These are phyloP conservation scores for Lasioglossum pauxillum DNA, from an alignment of 2,888 invertebrate genomes.

Conservation along the genomic window DNA sequence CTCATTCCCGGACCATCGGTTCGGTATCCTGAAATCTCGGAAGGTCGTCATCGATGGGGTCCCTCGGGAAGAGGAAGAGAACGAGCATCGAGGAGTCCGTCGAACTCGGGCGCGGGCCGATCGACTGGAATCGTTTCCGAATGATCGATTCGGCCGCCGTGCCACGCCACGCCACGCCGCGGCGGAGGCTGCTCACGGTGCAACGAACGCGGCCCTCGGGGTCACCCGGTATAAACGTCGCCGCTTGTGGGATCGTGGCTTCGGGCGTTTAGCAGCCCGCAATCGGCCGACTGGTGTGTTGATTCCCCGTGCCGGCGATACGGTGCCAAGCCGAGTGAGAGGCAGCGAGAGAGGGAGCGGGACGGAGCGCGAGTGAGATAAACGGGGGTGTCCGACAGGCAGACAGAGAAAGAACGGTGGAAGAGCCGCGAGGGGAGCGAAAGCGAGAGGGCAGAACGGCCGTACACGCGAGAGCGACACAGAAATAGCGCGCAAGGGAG, in stretches of 20 bases:
- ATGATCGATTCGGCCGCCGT: constrained; percentile 61
- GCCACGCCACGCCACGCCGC: constrained; percentile 3
- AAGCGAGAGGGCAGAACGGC: constrained; percentile 16
- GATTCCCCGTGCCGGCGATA: constrained; percentile 75
- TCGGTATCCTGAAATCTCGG: constrained; percentile 21
- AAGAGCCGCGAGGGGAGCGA: constrained; percentile 18
- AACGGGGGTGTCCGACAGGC: constrained; percentile 32
- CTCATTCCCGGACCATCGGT: not conserved
- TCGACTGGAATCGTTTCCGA: constrained; percentile 66
- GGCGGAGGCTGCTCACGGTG: constrained; percentile 59
- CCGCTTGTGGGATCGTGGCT: constrained; percentile 79
- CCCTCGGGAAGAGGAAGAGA: constrained; percentile 14
- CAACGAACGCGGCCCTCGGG: constrained; percentile 72
- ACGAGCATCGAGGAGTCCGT: constrained; percentile 35
- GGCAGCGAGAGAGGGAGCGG: not conserved
- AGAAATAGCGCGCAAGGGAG: constrained; percentile 63
- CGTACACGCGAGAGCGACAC: constrained; percentile 40
- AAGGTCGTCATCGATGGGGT: constrained; percentile 27
- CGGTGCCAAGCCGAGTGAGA: constrained; percentile 60
- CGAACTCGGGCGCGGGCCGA: constrained; percentile 57
- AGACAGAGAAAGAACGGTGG: constrained; percentile 42
- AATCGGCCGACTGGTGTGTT: constrained; percentile 80
- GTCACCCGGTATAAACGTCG: constrained; percentile 79
- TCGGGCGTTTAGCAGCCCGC: constrained; percentile 80
- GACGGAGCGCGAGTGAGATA: constrained; percentile 26